These are phyloP conservation scores for Branchellion lobata DNA, from an alignment of 2,888 invertebrate species.

Conservation along the genomic window DNA sequence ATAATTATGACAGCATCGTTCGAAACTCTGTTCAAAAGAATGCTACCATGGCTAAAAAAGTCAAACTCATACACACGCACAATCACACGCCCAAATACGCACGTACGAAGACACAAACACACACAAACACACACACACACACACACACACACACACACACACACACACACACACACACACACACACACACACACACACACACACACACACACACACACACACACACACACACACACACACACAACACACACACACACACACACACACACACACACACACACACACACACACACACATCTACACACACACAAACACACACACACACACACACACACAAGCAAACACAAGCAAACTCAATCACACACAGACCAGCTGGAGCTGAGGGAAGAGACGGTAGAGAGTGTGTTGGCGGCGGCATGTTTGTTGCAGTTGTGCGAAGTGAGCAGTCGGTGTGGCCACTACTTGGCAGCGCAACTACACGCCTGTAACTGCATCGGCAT, in stretches of 20 bases:
- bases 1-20: too few species aligned
- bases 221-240: conserved; percentile 23
- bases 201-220: conserved; percentile 22
- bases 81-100: too few species aligned
- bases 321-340: background rate
- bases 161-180: conserved; percentile 7
- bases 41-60: too few species aligned
- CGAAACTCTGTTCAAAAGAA: too few species aligned
- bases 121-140: too few species aligned
- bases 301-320: background rate
- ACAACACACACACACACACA: conserved; percentile 18
- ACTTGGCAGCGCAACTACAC: conserved; percentile 81
- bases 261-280: conserved; percentile 25
- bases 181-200: conserved; percentile 23
- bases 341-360: background rate
- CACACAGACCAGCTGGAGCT: conserved; percentile 72
- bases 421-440: conserved; percentile 80
- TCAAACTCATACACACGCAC: too few species aligned
- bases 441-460: conserved; percentile 83
- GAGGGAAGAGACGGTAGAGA: conserved; percentile 86
- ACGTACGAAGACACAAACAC: too few species aligned
- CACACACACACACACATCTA: conserved; percentile 16
- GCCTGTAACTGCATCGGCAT: conserved; percentile 93
- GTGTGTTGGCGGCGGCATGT: conserved; percentile 81
- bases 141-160: too few species aligned